Evolutionary conservation across 2,797 vertebrate species (phyloP).

Genomic region (Coregonus ussuriensis): DNA sequence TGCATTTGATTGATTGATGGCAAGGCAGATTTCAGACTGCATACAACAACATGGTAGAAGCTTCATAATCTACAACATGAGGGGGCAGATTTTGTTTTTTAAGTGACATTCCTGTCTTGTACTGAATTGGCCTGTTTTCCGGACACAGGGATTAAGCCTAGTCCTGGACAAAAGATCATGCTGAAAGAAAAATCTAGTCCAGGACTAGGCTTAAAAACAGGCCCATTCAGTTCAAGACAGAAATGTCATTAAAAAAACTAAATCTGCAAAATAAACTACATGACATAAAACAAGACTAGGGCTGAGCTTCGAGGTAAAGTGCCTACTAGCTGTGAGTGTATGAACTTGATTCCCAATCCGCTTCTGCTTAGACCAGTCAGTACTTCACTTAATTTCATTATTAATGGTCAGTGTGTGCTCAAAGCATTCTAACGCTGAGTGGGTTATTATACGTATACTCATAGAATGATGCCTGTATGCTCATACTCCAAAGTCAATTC

Average conservation of each 20-base stretch:
- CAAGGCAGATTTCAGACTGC: too few species aligned
- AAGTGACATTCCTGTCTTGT: too few species aligned
- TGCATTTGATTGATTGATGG: too few species aligned
- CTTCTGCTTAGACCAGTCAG: conserved; percentile 13
- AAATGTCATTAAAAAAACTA: background rate
- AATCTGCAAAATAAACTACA: background rate
- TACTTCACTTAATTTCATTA: conserved; percentile 38
- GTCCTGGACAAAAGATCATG: too few species aligned
- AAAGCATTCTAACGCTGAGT: conserved; percentile 22
- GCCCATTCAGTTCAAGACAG: too few species aligned
- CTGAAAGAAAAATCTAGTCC: too few species aligned
- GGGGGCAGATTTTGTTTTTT: too few species aligned
- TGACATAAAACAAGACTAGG: background rate
- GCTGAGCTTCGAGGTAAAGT: background rate
- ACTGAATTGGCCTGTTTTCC: too few species aligned
- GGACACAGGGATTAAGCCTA: too few species aligned
- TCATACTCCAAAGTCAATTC: conserved; percentile 15
- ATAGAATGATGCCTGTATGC: conserved; percentile 2
- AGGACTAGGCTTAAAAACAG: too few species aligned
- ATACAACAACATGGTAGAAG: too few species aligned
- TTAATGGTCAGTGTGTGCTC: conserved; percentile 32
- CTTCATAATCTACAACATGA: too few species aligned
- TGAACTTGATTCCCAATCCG: conserved; percentile 27
- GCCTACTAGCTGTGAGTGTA: background rate
- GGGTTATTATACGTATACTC: conserved; percentile 31